These are phyloP conservation scores for Sarcophaga bullata DNA, from an alignment of 1,140 invertebrate genomes.

Conservation along the genomic window DNA sequence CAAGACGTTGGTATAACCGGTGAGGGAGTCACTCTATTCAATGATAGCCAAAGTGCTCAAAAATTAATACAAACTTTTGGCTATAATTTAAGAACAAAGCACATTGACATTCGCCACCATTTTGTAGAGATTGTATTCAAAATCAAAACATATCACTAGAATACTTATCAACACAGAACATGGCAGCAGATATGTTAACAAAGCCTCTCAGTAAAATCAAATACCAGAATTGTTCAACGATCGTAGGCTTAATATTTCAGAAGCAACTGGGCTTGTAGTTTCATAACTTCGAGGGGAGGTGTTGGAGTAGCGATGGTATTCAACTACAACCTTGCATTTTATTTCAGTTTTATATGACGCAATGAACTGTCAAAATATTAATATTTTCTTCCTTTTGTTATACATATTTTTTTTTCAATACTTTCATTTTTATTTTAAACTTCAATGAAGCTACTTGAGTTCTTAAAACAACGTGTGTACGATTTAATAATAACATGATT, in stretches of 20 bases:
- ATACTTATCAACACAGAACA: constrained; percentile 49
- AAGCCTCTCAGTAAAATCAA: constrained; percentile 43
- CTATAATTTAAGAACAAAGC: constrained; percentile 54
- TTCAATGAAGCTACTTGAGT: too few species aligned
- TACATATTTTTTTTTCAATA: too few species aligned
- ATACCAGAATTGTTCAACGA: constrained; percentile 24
- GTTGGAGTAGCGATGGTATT: background rate
- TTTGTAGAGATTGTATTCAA: constrained; percentile 51
- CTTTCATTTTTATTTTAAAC: too few species aligned
- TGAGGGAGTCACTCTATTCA: background rate
- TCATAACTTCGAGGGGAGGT: constrained; percentile 39
- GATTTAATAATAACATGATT: too few species aligned
- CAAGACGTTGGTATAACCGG: constrained; percentile 36
- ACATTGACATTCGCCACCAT: constrained; percentile 59
- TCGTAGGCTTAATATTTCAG: background rate
- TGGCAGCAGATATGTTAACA: constrained; percentile 56
- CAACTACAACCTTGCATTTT: too few species aligned
- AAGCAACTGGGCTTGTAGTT: background rate
- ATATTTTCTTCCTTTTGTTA: too few species aligned
- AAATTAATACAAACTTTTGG: background rate
- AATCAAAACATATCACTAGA: constrained; percentile 45
- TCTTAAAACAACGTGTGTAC: too few species aligned
- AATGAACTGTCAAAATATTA: too few species aligned
- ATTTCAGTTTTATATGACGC: too few species aligned
- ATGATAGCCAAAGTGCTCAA: constrained; percentile 41